Evolutionary conservation across 2,888 invertebrate genomes (phyloP), one percentile per base, ranked within the genome.

Genomic region (Brachycybe producta): DNA sequence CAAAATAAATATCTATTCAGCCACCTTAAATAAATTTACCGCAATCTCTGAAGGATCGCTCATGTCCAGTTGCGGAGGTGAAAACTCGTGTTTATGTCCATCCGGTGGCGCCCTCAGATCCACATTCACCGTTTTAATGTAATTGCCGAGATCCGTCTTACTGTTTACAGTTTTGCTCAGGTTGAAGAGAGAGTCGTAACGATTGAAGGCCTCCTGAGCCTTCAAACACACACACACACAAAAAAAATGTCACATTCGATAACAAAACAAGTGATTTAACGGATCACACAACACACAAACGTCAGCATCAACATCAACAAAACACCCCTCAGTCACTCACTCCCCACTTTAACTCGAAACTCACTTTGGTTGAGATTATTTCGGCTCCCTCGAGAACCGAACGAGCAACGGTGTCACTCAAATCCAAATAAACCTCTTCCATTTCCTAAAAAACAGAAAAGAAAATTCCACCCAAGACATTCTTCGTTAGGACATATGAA

Each of bases 361-460:
- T 74, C 74, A 87, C 87, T 77, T 84, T 83, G 59, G 78, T 77
- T 55, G 83, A 77, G 61, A 90, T 77, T 58, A 86, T 78, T 70
- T 85, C 81, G 52, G 88, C 82, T 59, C 86, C 85, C 66, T 88
- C 86, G 60, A 84, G 77, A 62, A 90, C 80, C 23, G 90, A 82
- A 57, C 90, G 88, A 61, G 88, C 80, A 60, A 91, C 77, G 53
- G 86, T 84, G 61, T 82, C 75, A 67, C 86, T 87, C 54, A 92
- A 78, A 65, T 92, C 91, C 57, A 80, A 79, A 71, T 92, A 83
- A 63, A 92, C 84, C 66, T 91, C 90, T 70, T 92, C 88, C 63
- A 92, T 73, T 72, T 92, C 92, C 82, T 90, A 78, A 60, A 79
- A 76, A 56, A 61, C 58, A 28, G 38, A 53, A 51, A 45, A 46